Evolutionary conservation across 2,888 invertebrate species (phyloP).

Genomic region (Orthosia cruda): DNA sequence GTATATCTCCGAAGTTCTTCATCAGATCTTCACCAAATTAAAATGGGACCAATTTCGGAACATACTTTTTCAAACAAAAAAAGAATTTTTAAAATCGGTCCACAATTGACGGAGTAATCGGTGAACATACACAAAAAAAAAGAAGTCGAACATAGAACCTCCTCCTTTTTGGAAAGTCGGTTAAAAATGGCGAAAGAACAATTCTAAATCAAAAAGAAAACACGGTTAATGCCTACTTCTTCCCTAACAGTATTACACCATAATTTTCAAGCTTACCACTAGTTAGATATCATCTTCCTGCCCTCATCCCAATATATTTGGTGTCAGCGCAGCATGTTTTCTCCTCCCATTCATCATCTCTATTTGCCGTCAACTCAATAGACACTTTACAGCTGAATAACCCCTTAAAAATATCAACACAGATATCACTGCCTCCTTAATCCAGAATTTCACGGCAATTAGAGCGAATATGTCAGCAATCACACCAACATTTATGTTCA

Average conservation of each 20-base stretch:
- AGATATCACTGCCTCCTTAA: constrained; percentile 23
- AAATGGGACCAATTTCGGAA: no score
- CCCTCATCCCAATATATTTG: not conserved
- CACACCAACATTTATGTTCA: constrained; percentile 58
- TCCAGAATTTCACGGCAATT: constrained; percentile 33
- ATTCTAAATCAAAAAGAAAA: not conserved
- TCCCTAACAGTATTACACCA: not conserved
- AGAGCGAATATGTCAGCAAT: constrained; percentile 44
- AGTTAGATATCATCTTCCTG: not conserved
- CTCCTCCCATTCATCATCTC: not conserved
- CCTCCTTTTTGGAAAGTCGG: no score
- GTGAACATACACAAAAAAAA: no score
- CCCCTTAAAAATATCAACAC: not conserved
- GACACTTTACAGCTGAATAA: not conserved
- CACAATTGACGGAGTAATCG: no score
- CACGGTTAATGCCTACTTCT: not conserved
- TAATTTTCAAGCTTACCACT: not conserved
- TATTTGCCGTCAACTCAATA: not conserved
- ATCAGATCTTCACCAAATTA: no score
- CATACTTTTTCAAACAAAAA: no score
- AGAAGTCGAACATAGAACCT: no score
- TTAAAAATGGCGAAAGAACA: no score
- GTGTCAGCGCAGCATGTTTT: not conserved
- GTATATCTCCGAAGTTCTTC: no score
- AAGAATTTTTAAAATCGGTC: no score